These are phyloP conservation scores for Triplophysa bombifrons DNA, from an alignment of 2,797 vertebrate genomes.

Conservation along the genomic window DNA sequence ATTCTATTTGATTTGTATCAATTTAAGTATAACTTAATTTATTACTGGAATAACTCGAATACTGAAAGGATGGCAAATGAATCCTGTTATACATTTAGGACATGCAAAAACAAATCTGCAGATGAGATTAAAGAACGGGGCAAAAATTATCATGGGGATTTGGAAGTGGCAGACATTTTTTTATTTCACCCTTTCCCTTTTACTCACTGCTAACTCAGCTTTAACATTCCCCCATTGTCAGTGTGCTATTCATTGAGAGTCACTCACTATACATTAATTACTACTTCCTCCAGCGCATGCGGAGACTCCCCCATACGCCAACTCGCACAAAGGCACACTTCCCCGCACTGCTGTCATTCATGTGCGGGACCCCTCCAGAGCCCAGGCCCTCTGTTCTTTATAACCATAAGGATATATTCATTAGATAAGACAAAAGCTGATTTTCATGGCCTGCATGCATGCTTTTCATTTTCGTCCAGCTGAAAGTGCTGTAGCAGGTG, in stretches of 20 bases:
- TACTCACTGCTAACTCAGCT: constrained; percentile 72
- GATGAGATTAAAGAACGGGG: constrained; percentile 70
- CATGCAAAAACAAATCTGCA: constrained; percentile 75
- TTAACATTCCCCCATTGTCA: constrained; percentile 77
- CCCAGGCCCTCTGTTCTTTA: constrained; percentile 65
- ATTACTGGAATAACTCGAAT: constrained; percentile 55
- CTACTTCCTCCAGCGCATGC: constrained; percentile 74
- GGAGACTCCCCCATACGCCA: constrained; percentile 74
- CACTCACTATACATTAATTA: constrained; percentile 85
- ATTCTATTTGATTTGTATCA: too few relatives aligned
- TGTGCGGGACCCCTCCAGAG: constrained; percentile 73
- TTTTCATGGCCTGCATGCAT: constrained; percentile 77
- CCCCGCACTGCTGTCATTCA: constrained; percentile 77
- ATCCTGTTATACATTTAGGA: constrained; percentile 69
- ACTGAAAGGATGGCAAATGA: constrained; percentile 78
- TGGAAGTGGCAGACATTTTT: constrained; percentile 78
- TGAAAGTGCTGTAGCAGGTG: constrained; percentile 83
- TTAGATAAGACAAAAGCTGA: constrained; percentile 73
- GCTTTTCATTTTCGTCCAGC: constrained; percentile 82
- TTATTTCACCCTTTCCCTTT: constrained; percentile 28
- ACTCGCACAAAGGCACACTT: constrained; percentile 79
- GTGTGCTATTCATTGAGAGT: constrained; percentile 79
- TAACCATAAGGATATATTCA: constrained; percentile 83
- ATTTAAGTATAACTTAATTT: not conserved
- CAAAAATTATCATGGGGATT: constrained; percentile 69